These are phyloP conservation scores for Neoniphon sammara DNA, from an alignment of 2,797 vertebrate species.

Conservation along the genomic window DNA sequence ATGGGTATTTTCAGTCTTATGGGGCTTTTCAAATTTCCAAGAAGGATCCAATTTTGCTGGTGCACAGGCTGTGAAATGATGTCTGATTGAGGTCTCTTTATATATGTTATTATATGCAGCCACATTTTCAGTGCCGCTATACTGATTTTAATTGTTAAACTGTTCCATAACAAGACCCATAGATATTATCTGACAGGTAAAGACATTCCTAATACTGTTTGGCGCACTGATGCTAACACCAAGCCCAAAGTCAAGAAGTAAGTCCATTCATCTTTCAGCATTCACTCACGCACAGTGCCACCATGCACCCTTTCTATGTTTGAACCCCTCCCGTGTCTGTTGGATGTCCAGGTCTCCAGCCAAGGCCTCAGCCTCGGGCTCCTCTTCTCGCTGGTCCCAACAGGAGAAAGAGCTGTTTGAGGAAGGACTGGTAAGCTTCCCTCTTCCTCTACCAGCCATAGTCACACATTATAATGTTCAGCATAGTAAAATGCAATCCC, in stretches of 20 bases:
- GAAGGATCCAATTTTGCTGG: background rate
- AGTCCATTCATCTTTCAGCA: conserved; percentile 42
- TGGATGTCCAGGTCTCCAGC: conserved; percentile 80
- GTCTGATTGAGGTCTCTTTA: too few species aligned
- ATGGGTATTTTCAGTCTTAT: too few species aligned
- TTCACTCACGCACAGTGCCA: background rate
- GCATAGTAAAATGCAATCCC: background rate
- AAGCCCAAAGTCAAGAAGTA: conserved; percentile 84
- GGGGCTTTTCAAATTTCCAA: too few species aligned
- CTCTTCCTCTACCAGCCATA: background rate
- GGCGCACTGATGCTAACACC: conserved; percentile 77
- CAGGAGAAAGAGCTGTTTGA: conserved; percentile 96
- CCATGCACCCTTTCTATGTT: background rate
- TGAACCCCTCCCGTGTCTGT: background rate
- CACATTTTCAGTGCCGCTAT: background rate
- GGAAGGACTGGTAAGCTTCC: conserved; percentile 88
- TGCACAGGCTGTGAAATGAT: background rate
- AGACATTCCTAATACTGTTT: conserved; percentile 84
- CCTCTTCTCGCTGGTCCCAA: conserved; percentile 88
- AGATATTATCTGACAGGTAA: conserved; percentile 94
- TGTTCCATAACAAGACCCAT: conserved; percentile 77
- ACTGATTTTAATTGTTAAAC: background rate
- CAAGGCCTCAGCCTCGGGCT: conserved; percentile 80
- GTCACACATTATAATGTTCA: background rate
- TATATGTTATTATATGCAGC: too few species aligned